Evolutionary conservation across 23 tunicate genomes (phyloP).

Genomic region (Halocynthia roretzi): DNA sequence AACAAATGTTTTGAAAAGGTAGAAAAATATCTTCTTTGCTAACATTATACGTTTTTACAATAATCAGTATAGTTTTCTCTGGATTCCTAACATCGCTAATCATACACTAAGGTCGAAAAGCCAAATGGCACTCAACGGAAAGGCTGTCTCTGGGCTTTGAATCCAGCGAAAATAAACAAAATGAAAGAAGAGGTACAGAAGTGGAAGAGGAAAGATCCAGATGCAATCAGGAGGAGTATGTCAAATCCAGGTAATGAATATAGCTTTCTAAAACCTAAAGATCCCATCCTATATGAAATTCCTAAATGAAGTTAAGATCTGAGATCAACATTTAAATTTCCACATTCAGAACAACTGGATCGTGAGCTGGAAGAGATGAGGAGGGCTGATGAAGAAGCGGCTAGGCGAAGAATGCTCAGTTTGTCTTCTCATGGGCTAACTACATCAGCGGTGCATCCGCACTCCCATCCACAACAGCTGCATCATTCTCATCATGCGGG

Average conservation of each 20-base stretch:
- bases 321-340: not conserved
- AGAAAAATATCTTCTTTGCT: not conserved
- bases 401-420: slow-evolving; percentile 75
- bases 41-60: not conserved
- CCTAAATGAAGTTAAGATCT: too few species aligned
- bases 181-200: slow-evolving; percentile 97
- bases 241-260: slow-evolving; percentile 67
- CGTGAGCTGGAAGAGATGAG: slow-evolving; percentile 86
- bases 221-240: slow-evolving; percentile 90
- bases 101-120: slow-evolving; percentile 59
- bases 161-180: slow-evolving; percentile 75
- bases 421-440: slow-evolving; percentile 66
- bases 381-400: slow-evolving; percentile 84
- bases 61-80: too few species aligned
- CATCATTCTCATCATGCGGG: slow-evolving; percentile 8
- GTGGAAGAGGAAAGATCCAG: slow-evolving; percentile 98
- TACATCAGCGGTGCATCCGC: slow-evolving; percentile 23
- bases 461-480: slow-evolving; percentile 21
- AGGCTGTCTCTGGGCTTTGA: slow-evolving; percentile 93
- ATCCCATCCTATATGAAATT: too few species aligned
- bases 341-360: slow-evolving; percentile 75
- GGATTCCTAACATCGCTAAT: too few species aligned
- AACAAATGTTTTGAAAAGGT: slow-evolving; percentile 99
- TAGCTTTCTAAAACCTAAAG: too few species aligned
- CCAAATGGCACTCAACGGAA: slow-evolving; percentile 93